phyloP scores from a whole-genome alignment of 2,797 vertebrate genomes.

The Columba guinea region DNA sequence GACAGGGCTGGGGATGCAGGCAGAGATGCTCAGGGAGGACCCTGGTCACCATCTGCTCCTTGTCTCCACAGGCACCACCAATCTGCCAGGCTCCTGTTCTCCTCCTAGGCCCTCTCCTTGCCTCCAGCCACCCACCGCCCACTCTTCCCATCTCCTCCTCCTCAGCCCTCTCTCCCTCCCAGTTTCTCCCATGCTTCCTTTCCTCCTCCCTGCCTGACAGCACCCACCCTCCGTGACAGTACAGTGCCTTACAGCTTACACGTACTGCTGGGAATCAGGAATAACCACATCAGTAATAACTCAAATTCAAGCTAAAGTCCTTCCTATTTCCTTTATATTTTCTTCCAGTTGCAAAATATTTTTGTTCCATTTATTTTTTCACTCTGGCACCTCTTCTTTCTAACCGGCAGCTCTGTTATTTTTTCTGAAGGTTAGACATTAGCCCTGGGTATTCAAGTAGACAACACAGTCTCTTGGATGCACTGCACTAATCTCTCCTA shows the following conservation, averaged over 20 bases:
- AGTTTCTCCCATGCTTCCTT: neutral
- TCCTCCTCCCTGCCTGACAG: neutral
- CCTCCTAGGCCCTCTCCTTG: neutral
- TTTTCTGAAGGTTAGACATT: neutral
- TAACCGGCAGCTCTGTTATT: neutral
- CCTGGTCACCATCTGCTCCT: neutral
- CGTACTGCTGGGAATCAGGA: neutral
- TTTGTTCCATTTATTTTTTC: neutral
- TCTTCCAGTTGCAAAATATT: neutral
- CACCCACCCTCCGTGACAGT: neutral
- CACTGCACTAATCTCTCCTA: neutral
- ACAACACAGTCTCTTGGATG: accelerated
- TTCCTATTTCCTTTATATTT: neutral
- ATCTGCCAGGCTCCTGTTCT: neutral
- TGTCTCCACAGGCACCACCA: neutral
- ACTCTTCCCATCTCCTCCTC: neutral
- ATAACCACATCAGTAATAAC: neutral
- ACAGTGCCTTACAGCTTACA: accelerated
- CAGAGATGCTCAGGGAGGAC: neutral
- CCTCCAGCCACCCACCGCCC: neutral
- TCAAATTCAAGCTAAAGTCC: neutral
- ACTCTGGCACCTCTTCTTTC: neutral
- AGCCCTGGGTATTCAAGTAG: neutral
- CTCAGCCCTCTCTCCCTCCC: neutral
- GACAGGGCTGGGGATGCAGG: too few relatives aligned